phyloP scores from a whole-genome alignment of 1,140 invertebrate genomes.

The Drosophila carrolli region DNA sequence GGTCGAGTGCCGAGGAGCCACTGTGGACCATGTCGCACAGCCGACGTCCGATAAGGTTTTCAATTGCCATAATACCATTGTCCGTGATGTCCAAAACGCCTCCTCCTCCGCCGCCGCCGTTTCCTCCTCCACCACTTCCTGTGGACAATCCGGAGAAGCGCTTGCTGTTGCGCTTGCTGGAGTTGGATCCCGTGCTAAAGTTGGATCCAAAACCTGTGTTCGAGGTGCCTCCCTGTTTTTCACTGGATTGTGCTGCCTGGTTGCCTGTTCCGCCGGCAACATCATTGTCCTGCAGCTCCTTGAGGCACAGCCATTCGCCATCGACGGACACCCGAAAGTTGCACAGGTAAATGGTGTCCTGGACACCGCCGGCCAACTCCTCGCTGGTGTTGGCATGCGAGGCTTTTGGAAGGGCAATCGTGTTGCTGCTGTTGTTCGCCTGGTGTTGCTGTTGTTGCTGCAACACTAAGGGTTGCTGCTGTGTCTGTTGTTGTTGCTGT shows the following conservation, averaged over 20 bases:
- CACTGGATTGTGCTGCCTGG: slow-evolving; percentile 34
- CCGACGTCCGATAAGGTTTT: slow-evolving; percentile 83
- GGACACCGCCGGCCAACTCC: slow-evolving; percentile 93
- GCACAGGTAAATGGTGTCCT: slow-evolving; percentile 98
- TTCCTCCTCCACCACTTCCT: slow-evolving; percentile 20
- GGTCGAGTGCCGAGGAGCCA: slow-evolving; percentile 71
- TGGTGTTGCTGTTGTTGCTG: slow-evolving; percentile 30
- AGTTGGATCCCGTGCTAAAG: slow-evolving; percentile 17
- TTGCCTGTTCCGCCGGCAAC: slow-evolving; percentile 85
- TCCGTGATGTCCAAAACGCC: slow-evolving; percentile 65
- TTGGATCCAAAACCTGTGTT: slow-evolving; percentile 5
- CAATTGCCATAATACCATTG: slow-evolving; percentile 84
- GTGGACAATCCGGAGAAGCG: slow-evolving; percentile 69
- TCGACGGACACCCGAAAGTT: slow-evolving; percentile 98
- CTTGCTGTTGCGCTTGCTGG: slow-evolving; percentile 67
- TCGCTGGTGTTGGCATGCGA: slow-evolving; percentile 79
- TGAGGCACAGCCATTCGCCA: slow-evolving; percentile 98
- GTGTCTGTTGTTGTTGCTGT: slow-evolving; percentile 25
- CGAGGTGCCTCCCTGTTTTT: slow-evolving; percentile 5
- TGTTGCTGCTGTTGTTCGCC: slow-evolving; percentile 55
- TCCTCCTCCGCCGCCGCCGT: slow-evolving; percentile 8
- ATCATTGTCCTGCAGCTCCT: slow-evolving; percentile 96
- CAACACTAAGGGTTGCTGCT: slow-evolving; percentile 27
- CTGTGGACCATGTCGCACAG: slow-evolving; percentile 73
- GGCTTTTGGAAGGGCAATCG: slow-evolving; percentile 75